Conservation (phyloP, 1,140 invertebrate genomes). For the Caenorhabditis brenneri region DNA sequence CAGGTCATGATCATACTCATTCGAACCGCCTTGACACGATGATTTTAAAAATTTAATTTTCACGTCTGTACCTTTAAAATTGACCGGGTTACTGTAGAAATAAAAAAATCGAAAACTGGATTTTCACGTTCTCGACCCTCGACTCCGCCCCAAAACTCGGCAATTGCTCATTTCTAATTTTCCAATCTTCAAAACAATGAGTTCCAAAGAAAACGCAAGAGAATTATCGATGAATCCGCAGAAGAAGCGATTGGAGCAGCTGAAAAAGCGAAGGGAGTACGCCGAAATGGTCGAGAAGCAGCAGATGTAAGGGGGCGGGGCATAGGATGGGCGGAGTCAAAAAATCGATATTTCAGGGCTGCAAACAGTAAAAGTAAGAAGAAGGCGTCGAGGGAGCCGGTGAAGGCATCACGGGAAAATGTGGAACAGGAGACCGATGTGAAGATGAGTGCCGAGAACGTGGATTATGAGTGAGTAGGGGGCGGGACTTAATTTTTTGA, state of each 20-base stretch:
- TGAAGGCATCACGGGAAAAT: background rate
- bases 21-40: too few species aligned
- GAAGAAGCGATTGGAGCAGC: background rate
- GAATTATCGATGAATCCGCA: background rate
- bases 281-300: background rate
- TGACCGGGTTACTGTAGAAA: too few species aligned
- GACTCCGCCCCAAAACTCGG: too few species aligned
- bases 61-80: too few species aligned
- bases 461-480: slow-evolving; percentile 5
- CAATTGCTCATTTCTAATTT: background rate
- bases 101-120: too few species aligned
- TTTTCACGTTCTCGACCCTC: too few species aligned
- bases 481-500: background rate
- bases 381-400: background rate
- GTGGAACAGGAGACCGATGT: background rate
- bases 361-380: slow-evolving; percentile 19
- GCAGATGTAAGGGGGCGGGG: background rate
- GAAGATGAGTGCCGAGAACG: background rate
- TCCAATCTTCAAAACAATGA: background rate
- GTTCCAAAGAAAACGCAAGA: background rate
- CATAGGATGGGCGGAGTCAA: too few species aligned
- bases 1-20: too few species aligned
- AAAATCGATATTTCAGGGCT: background rate
- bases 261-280: background rate
- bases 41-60: too few species aligned